Base-by-base conservation (phyloP, 2,888 invertebrate species). In the Tachina fera region DNA sequence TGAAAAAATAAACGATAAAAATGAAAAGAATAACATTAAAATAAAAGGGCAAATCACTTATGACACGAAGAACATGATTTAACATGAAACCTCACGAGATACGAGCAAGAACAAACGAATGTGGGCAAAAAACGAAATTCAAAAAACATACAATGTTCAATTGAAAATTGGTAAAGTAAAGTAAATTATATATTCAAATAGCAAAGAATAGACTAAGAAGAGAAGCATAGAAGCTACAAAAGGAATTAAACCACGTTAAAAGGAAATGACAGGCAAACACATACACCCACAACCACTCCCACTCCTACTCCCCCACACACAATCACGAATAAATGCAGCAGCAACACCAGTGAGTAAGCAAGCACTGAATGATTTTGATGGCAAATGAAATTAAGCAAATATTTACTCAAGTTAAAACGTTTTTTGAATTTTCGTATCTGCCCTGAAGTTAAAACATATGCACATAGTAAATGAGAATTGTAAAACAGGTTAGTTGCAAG, bases 131-230 rank as follows among this genome's bases (percentile, higher is more conserved):
- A 53, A 39, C 31, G n/a, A 45, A 72, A 83, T 61, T 74, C 72
- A 68, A 72, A 67, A 31, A 83, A 45, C 72, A 83, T 19, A 72
- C 83, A 74, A 58, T 67, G 60, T 83, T 83, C 86, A 86, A 86
- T 86, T 83, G 83, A 76, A 86, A 86, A 86, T 86, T 83, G 86
- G 56, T 72, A 79, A 85, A 81, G 70, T 79, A 81, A 85, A 85
- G 77, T 85, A 75, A 86, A 86, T 86, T 86, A 86, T 86, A 80
- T 76, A 86, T 86, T 86, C 86, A 86, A 86, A 86, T 83, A 83
- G 86, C 63, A 72, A 80, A 79, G 86, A 83, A 83, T 79, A 67
- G 86, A 86, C 78, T 65, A 72, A 56, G 67, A 83, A 49, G n/a
- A 39, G 67, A 56, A 68, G 16, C 45, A 70, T 58, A 41, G 65